Evolutionary conservation across 2,888 invertebrate genomes (phyloP), one percentile per base, ranked within the genome.

Genomic region (Limnephilus rhombicus): DNA sequence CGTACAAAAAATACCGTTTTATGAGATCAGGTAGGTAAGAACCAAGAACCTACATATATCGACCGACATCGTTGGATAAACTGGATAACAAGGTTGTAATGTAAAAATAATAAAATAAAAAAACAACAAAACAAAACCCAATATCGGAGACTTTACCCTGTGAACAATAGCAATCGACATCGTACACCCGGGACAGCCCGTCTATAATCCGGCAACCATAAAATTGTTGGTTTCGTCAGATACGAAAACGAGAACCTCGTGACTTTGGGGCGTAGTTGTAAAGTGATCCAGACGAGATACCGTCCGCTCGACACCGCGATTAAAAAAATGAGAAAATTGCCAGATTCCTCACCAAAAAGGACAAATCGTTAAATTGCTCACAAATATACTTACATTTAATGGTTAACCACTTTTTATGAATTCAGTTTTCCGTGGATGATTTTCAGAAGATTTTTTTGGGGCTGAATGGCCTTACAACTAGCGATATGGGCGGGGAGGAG

Each of bases 211-310:
- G 90, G 83, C 34, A 81, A 45, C 90, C 29, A 81, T 91, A 90
- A 93, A 93, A 93, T 93, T 93, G 93, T 92, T 87, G 92, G 93
- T 91, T 92, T 91, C 91, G 93, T 92, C 90, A 92, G 92, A 93
- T 68, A 91, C 92, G 90, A 93, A 92, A 93, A 93, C 92, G 91
- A 93, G 92, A 85, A 86, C 83, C 80, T 92, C 93, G 93, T 93
- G 93, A 93, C 93, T 92, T 18, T 85, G 90, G 93, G 93, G 93
- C 93, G 93, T 93, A 93, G 85, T 90, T 91, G 89, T 88, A 86
- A 91, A 87, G 68, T 34, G 87, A 53, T 53, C 87, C 53, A 53
- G 68, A 68, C 87, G 53, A 53, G 53, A 31, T 87, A 18, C 68
- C 87, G 87, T 31, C 34, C 87, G 68, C 29, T 13, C 53, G 87